These are phyloP conservation scores for Agrilus cyanescens DNA, from an alignment of 2,888 invertebrate genomes.

Conservation along the genomic window DNA sequence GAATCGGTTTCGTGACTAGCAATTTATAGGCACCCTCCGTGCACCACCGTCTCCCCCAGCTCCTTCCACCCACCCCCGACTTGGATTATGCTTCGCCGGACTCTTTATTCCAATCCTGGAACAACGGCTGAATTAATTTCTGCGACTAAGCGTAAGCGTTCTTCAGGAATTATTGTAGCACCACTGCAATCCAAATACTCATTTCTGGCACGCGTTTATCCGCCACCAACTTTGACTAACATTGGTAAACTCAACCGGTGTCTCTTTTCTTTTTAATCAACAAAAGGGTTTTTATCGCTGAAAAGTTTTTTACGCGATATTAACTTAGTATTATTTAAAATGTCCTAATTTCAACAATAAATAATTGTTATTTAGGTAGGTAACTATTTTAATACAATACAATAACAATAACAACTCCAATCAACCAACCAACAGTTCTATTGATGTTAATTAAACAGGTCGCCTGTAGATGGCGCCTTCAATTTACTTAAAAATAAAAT, in stretches of 20 bases:
- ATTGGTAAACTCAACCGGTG: no score
- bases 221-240: background rate
- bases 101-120: constrained; percentile 19
- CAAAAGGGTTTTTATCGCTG: no score
- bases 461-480: no score
- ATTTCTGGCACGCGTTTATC: constrained; percentile 13
- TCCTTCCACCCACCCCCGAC: background rate
- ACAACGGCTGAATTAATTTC: constrained; percentile 20
- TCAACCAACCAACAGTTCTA: no score
- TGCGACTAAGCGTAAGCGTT: constrained; percentile 18
- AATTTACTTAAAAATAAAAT: no score
- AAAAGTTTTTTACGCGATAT: background rate
- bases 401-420: no score
- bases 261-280: no score
- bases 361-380: no score
- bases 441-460: no score
- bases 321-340: no score
- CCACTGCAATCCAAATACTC: constrained; percentile 14
- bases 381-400: no score
- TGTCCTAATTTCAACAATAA: no score
- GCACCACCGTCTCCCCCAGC: background rate
- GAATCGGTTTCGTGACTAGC: constrained; percentile 19
- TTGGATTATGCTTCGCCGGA: constrained; percentile 18
- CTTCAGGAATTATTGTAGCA: background rate
- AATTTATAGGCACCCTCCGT: constrained; percentile 17